Percentiles rank a stretch among this genome's conserved stretches.
These are phyloP conservation scores for Taxidea taxus DNA, from an alignment of 2,113 vertebrate genomes.

Conservation along the genomic window DNA sequence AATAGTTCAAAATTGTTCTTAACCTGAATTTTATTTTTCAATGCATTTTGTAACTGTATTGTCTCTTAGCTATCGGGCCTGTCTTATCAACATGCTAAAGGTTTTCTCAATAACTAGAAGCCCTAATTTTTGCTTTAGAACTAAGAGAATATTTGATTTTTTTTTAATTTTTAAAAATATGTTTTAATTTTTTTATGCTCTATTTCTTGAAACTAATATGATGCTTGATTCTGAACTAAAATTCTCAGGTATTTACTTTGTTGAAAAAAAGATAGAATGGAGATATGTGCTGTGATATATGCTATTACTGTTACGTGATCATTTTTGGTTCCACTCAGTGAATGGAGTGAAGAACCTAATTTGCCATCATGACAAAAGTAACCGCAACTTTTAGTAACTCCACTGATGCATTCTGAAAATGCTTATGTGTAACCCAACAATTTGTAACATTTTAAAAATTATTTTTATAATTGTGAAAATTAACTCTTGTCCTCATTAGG, in stretches of 20 bases:
- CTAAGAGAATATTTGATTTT: background rate
- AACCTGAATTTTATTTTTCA: background rate
- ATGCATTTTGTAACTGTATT: background rate
- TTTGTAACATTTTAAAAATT: background rate
- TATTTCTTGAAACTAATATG: background rate
- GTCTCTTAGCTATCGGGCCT: background rate
- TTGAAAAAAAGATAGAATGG: background rate
- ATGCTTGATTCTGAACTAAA: background rate
- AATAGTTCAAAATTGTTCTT: background rate
- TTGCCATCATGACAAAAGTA: background rate
- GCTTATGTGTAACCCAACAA: background rate
- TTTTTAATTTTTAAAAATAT: background rate
- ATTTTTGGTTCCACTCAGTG: background rate
- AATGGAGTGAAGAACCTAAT: background rate
- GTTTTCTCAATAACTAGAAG: background rate
- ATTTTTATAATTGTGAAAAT: background rate
- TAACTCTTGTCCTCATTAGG: background rate
- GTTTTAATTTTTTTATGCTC: background rate
- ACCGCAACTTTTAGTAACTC: background rate
- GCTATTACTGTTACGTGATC: background rate
- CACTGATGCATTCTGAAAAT: background rate
- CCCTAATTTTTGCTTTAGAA: background rate
- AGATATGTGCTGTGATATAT: background rate
- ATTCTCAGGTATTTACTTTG: background rate
- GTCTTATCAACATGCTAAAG: background rate